These are phyloP conservation scores for Xenopus borealis DNA, from an alignment of 2,113 vertebrate species.

Conservation along the genomic window DNA sequence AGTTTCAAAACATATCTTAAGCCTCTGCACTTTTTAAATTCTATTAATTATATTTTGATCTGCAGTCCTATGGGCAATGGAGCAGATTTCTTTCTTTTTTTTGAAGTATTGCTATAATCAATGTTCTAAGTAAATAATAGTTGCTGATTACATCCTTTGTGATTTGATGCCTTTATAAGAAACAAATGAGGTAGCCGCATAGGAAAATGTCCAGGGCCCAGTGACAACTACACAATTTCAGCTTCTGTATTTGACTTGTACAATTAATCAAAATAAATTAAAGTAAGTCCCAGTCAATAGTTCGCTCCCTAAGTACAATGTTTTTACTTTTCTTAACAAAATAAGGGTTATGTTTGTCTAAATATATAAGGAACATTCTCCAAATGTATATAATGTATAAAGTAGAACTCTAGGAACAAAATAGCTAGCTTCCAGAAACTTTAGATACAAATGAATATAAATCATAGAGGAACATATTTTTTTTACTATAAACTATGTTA, in stretches of 20 bases:
- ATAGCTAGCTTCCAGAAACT: no score
- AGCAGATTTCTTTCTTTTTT: background rate
- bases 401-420: no score
- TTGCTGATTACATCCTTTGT: background rate
- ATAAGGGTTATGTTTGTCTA: no score
- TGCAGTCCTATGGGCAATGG: background rate
- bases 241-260: background rate
- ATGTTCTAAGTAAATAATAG: constrained; percentile 1
- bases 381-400: no score
- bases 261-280: background rate
- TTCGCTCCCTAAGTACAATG: no score
- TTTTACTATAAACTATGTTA: no score
- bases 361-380: no score
- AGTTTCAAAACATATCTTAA: background rate
- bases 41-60: background rate
- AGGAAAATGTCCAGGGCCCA: background rate
- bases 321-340: no score
- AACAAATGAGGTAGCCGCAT: background rate
- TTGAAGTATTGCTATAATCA: background rate
- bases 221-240: background rate
- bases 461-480: no score
- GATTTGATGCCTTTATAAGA: background rate
- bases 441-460: no score
- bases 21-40: background rate
- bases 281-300: background rate